phyloP scores from a whole-genome alignment of 2,113 vertebrate genomes.

The Cyanistes caeruleus region DNA sequence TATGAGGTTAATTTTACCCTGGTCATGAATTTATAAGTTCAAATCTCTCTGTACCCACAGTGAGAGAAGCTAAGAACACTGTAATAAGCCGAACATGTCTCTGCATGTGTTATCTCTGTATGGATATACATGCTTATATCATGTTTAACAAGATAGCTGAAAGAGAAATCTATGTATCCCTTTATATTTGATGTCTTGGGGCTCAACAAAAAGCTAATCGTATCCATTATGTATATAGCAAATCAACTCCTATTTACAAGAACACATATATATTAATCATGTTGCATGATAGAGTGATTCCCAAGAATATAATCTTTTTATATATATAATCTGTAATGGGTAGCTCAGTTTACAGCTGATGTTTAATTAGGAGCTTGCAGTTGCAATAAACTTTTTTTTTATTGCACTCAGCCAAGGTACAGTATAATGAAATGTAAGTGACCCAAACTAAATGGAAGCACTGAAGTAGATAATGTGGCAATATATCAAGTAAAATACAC shows the following conservation, averaged over 20 bases:
- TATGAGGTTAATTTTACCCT: neutral
- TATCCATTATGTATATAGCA: constrained; percentile 35
- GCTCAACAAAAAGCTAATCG: constrained; percentile 50
- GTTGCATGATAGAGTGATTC: constrained; percentile 44
- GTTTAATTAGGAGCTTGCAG: constrained; percentile 68
- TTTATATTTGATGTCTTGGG: constrained; percentile 34
- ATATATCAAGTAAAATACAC: constrained; percentile 51
- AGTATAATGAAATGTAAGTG: constrained; percentile 57
- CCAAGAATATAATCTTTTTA: constrained; percentile 59
- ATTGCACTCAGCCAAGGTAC: constrained; percentile 51
- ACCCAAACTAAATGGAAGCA: constrained; percentile 53
- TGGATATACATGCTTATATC: neutral
- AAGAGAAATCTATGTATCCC: constrained; percentile 2
- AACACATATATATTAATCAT: constrained; percentile 54
- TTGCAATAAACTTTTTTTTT: constrained; percentile 67
- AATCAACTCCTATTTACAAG: constrained; percentile 51
- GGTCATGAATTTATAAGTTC: neutral
- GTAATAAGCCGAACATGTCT: neutral
- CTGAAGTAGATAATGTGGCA: constrained; percentile 26
- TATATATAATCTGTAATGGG: constrained; percentile 57
- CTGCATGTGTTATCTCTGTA: neutral
- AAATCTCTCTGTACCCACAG: neutral
- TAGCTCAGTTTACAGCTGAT: constrained; percentile 66
- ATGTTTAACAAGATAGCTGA: constrained; percentile 4
- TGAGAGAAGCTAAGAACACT: neutral